These are phyloP conservation scores for Drosophila kanapiae DNA, from an alignment of 1,140 invertebrate genomes.

Conservation along the genomic window DNA sequence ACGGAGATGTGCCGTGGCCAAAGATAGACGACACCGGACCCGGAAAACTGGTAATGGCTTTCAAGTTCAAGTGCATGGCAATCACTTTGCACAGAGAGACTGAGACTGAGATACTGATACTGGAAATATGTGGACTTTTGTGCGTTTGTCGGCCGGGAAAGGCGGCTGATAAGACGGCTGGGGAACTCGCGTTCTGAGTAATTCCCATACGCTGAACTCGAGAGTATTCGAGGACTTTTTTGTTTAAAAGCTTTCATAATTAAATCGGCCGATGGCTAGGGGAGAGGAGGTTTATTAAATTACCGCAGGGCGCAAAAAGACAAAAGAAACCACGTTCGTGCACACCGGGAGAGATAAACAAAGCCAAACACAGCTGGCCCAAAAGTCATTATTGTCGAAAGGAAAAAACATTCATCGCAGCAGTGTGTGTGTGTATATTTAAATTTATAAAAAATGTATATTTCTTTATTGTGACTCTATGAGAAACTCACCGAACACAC, in stretches of 20 bases:
- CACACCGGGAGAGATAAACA: slow-evolving; percentile 19
- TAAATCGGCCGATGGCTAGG: slow-evolving; percentile 17
- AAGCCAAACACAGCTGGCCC: slow-evolving; percentile 23
- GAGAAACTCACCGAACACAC: slow-evolving; percentile 29
- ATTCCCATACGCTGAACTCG: slow-evolving; percentile 1
- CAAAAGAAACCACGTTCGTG: slow-evolving; percentile 20
- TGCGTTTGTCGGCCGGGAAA: not conserved
- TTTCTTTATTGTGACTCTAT: not conserved
- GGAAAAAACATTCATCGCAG: not conserved
- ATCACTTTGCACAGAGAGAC: slow-evolving; percentile 28
- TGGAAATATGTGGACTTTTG: slow-evolving; percentile 1
- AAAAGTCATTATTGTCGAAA: slow-evolving; percentile 1
- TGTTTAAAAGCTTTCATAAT: slow-evolving; percentile 38
- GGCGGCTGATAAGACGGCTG: slow-evolving; percentile 21
- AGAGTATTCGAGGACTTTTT: not conserved
- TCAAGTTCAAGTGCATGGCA: slow-evolving; percentile 76
- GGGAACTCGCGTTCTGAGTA: not conserved
- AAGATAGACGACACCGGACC: slow-evolving; percentile 33
- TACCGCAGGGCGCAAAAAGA: slow-evolving; percentile 17
- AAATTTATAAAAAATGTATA: slow-evolving; percentile 2
- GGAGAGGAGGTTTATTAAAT: slow-evolving; percentile 30
- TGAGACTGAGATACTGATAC: slow-evolving; percentile 7
- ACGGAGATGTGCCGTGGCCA: slow-evolving; percentile 19
- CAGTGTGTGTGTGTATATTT: not conserved
- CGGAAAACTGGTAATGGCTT: slow-evolving; percentile 56